Percentiles rank a stretch among this genome's conserved stretches.
Evolutionary conservation across 2,113 vertebrate genomes (phyloP).

Genomic region (Amblyornis subalaris): DNA sequence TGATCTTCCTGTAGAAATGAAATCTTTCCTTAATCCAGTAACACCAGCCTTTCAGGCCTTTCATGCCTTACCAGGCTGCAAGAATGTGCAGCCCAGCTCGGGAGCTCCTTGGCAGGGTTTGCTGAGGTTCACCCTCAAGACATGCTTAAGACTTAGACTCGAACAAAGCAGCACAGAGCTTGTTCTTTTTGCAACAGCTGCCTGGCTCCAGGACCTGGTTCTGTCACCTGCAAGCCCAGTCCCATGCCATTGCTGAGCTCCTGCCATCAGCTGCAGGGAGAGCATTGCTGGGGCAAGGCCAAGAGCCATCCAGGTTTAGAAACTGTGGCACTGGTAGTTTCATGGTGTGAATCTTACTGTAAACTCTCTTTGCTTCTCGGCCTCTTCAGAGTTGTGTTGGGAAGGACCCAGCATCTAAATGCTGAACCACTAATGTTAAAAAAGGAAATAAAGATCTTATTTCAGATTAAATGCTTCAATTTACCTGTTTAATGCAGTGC

Average conservation of each 20-base stretch:
- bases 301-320: neutral
- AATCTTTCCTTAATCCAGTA: slow-evolving; percentile 15
- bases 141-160: neutral
- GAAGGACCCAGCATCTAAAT: neutral
- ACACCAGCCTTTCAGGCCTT: neutral
- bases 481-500: neutral
- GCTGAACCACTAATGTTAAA: neutral
- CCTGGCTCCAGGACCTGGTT: neutral
- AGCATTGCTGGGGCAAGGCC: neutral
- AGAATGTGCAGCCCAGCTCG: neutral
- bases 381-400: neutral
- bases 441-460: neutral
- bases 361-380: neutral
- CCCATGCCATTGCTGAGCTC: neutral
- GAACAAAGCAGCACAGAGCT: neutral
- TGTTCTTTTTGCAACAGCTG: neutral
- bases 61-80: neutral
- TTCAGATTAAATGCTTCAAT: neutral
- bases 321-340: neutral
- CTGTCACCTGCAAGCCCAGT: neutral
- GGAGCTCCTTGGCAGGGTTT: neutral
- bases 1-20: slow-evolving; percentile 11
- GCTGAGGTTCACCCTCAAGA: neutral
- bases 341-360: neutral
- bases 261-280: neutral